A percentile compares a stretch with the other conserved stretches of the same genome.
Evolutionary conservation across 2,797 vertebrate genomes (phyloP).

Genomic region (Thalassophryne amazonica): DNA sequence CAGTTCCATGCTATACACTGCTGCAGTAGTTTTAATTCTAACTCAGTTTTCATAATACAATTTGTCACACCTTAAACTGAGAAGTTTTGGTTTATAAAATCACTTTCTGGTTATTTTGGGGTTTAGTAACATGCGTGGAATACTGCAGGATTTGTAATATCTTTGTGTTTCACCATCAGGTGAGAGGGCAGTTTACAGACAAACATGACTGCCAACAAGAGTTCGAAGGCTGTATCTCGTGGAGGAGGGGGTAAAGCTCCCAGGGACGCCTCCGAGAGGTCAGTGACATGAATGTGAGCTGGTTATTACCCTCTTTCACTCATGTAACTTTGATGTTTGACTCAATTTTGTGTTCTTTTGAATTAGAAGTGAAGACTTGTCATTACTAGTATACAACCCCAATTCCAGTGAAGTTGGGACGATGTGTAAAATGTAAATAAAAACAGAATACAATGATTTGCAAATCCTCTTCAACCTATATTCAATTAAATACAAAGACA

Average conservation of each 20-base stretch:
- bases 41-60: neutral
- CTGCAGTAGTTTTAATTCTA: neutral
- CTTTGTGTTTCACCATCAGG: slow-evolving; percentile 69
- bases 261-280: slow-evolving; percentile 88
- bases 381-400: neutral
- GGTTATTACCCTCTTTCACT: slow-evolving; percentile 3
- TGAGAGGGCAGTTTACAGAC: slow-evolving; percentile 78
- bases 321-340: neutral
- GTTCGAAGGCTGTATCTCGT: slow-evolving; percentile 84
- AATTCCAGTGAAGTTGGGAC: too few relatives aligned
- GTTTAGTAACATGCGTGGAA: neutral
- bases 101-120: neutral
- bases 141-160: neutral
- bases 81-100: neutral
- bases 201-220: slow-evolving; percentile 99
- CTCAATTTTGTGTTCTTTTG: neutral
- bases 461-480: too few relatives aligned
- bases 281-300: slow-evolving; percentile 56
- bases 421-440: too few relatives aligned
- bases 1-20: slow-evolving; percentile 1
- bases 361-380: neutral
- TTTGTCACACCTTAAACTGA: neutral
- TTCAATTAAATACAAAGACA: too few relatives aligned
- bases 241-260: slow-evolving; percentile 88
- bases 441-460: too few relatives aligned